Evolutionary conservation across 2,888 invertebrate genomes (phyloP), one percentile per base, ranked within the genome.

Genomic region (Clivina fossor): DNA sequence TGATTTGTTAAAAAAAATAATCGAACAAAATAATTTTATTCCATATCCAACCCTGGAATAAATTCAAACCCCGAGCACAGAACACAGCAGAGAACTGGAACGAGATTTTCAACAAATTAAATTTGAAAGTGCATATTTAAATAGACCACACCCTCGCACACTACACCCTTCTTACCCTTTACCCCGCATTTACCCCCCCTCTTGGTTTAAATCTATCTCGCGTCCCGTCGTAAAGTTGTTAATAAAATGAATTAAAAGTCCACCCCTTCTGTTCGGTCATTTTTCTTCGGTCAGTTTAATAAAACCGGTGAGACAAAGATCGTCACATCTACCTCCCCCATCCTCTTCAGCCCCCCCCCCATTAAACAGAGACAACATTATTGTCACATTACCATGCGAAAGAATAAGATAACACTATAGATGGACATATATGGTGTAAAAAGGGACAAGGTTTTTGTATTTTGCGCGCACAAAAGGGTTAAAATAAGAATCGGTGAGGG

Each of bases 221-320:
- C n/a, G 5, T 8, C 26, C 26, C n/a, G 2, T 33, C 49, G 49
- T 49, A 40, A 49, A 49, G 40, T 28, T 49, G 49, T 49, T 49
- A 49, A 49, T 49, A 40, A 49, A 49, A 49, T 49, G 40, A 49
- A 49, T 49, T 37, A 49, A 49, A 49, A 49, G 40, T 38, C 49
- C 38, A 11, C 26, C 49, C 37, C 33, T 38, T 47, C 32, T 47
- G 33, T 32, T 33, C 47, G 47, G 35, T 66, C 69, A 68, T 69
- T 69, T 69, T 68, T 69, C 68, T 69, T 68, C 64, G 63, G 64
- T 64, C 63, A 64, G 64, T 68, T 66, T 66, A 66, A 67, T 67
- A 68, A 67, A 66, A 65, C 62, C 60, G 62, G 61, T 65, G 47
- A 47, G 47, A 47, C 47, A 47, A 47, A n/a, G 32, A 46, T 32